Evolutionary conservation across 2,888 invertebrate species (phyloP).

Genomic region (Nipponacmea schrenckii): DNA sequence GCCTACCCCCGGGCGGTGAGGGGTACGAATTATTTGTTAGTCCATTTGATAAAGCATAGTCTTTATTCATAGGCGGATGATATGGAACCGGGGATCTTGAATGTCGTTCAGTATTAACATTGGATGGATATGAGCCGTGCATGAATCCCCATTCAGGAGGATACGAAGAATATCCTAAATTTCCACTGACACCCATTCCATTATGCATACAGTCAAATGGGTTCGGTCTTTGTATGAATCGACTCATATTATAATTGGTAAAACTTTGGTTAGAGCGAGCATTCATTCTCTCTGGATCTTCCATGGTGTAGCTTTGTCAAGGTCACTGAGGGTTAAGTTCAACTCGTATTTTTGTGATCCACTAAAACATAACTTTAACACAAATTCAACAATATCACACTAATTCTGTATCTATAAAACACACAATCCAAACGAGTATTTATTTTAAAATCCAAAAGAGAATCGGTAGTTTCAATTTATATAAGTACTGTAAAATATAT

Average conservation of each 20-base stretch:
- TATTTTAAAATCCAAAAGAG: too few species aligned
- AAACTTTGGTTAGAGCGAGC: slow-evolving; percentile 33
- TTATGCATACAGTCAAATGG: slow-evolving; percentile 54
- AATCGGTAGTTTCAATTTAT: too few species aligned
- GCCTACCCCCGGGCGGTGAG: slow-evolving; percentile 17
- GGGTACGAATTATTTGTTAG: slow-evolving; percentile 14
- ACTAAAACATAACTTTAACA: too few species aligned
- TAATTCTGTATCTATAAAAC: too few species aligned
- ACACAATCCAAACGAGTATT: too few species aligned
- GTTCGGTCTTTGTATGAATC: slow-evolving; percentile 47
- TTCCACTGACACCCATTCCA: slow-evolving; percentile 35
- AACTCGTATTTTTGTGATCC: too few species aligned
- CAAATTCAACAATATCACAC: too few species aligned
- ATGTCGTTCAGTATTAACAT: slow-evolving; percentile 31
- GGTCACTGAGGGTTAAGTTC: not conserved
- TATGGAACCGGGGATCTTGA: slow-evolving; percentile 33
- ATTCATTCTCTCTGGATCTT: slow-evolving; percentile 31
- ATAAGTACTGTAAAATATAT: too few species aligned
- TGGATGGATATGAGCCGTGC: slow-evolving; percentile 37
- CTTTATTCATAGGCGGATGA: slow-evolving; percentile 13
- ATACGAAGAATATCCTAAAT: slow-evolving; percentile 36
- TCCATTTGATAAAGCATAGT: slow-evolving; percentile 20
- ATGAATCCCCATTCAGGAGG: slow-evolving; percentile 41
- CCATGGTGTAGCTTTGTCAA: slow-evolving; percentile 30
- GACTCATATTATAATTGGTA: slow-evolving; percentile 45